These are phyloP conservation scores for Fratercula arctica DNA, from an alignment of 2,797 vertebrate species.

Conservation along the genomic window DNA sequence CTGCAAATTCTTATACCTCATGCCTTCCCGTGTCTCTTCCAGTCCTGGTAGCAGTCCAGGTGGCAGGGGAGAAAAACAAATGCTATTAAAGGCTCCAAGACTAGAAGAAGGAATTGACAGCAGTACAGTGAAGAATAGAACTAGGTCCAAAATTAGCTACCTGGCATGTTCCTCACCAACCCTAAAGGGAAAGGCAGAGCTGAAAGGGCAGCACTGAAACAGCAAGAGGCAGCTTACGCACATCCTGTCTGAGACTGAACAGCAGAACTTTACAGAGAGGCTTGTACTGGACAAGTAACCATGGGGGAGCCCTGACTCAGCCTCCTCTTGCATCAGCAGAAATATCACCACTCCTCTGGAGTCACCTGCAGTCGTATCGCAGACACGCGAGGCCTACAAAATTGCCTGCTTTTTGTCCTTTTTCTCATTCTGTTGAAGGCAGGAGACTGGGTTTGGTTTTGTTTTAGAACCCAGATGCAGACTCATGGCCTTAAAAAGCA, in stretches of 20 bases:
- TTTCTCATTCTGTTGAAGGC: neutral
- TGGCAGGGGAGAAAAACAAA: conserved; percentile 4
- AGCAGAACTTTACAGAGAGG: neutral
- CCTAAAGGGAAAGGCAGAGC: neutral
- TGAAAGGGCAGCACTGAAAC: neutral
- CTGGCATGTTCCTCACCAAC: neutral
- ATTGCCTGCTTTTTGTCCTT: neutral
- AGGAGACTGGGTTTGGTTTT: neutral
- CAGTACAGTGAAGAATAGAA: neutral
- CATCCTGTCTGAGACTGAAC: neutral
- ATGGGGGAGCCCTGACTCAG: neutral
- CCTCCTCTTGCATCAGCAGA: neutral
- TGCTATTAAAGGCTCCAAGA: neutral
- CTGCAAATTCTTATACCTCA: neutral
- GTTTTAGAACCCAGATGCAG: neutral
- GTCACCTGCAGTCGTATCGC: neutral
- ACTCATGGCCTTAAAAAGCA: neutral
- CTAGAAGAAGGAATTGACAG: neutral
- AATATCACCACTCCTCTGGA: neutral
- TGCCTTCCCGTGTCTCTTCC: neutral
- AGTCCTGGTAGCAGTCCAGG: conserved; percentile 19
- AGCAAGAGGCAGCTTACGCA: neutral
- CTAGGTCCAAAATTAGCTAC: conserved; percentile 9
- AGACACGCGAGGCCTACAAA: neutral
- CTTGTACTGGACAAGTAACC: neutral